Base-by-base conservation (phyloP, 37 sponge, comb jelly and placozoan species). In the Corticium candelabrum region DNA sequence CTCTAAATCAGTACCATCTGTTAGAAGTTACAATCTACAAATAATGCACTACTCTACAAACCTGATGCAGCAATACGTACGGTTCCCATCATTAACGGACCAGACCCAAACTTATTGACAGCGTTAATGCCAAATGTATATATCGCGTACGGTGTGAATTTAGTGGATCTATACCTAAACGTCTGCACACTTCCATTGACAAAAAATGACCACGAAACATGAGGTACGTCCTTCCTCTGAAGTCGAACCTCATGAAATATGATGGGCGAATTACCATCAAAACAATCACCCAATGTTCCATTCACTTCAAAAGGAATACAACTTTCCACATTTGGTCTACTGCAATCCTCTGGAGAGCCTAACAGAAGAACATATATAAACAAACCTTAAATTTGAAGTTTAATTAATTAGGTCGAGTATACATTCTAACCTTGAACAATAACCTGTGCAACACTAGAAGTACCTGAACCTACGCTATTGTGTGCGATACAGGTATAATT, bases 101-200 rank as follows among this genome's bases (percentile, higher is more conserved):
- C 34, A 41, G 76, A 21, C 41, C 36, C 73, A 80, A 39, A 70
- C 71, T 68, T 15, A 40, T 72, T 37, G 35, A 41, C 68, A 3
- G 68, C 80, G 1, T 40, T 80, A 1, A 74, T 70, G 67, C 41
- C 36, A 70, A 1, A 50, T 50, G 11, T 21, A 50, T 50, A 50
- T 21, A 27, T 50, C 62, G 11, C 21, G 21, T 27, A 50, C 21
- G 62, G 62, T 27, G 21, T 50, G 15, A 50, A 50, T 27, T 50
- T n/a, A n/a, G n/a, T n/a, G n/a, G n/a, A n/a, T n/a, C n/a, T n/a
- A n/a, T n/a, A n/a, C n/a, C n/a, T n/a, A n/a, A n/a, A n/a, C n/a
- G n/a, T n/a, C n/a, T n/a, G n/a, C n/a, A n/a, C n/a, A n/a, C n/a
- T n/a, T n/a, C n/a, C n/a, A n/a, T n/a, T n/a, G n/a, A n/a, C n/a